Base-by-base conservation (phyloP, 2,888 invertebrate genomes). In the Thecocarcelia acutangulata region DNA sequence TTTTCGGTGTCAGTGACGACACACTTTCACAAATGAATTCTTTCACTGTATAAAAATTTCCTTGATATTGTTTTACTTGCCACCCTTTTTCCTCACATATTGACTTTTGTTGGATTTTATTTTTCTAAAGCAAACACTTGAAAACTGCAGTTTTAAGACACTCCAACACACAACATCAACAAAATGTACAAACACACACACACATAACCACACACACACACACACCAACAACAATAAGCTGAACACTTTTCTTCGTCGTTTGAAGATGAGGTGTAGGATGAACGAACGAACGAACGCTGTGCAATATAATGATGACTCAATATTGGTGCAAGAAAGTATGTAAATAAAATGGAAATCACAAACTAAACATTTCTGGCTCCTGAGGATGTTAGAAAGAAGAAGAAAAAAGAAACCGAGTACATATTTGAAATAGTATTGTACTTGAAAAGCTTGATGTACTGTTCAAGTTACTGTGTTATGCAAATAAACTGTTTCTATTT, bases 91-190 rank as follows among this genome's bases (percentile, higher is more conserved):
- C 15, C 17, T 42, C 54, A 50, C 9, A 4, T 81, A 81, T 73
- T 77, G 76, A 76, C 61, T 72, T 70, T 66, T 37, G 63, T 72
- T 66, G 70, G 63, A 64, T 59, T 66, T 82, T 37, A 19, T 69
- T 82, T 37, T 63, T 56, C 58, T 66, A 72, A 68, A 82, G 52
- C 59, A 83, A 80, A 83, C 72, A 80, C 83, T 80, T 59, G 52
- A 80, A 76, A 80, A 80, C 75, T 80, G 79, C 80, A 80, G 79
- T 76, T 76, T 80, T 63, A 58, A 68, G 54, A 44, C 68, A 82
- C 82, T 78, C 64, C 68, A 76, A 13, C 28, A 68, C 5, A 37
- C 28, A 56, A 75, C 33, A 75, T 28, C 52, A 59, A 58, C 56
- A 61, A 40, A 33, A 8, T 15, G 46, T 12, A 1, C 24, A 15